Evolutionary conservation across 2,888 invertebrate species (phyloP).

Genomic region (Glaucopsyche alexis): DNA sequence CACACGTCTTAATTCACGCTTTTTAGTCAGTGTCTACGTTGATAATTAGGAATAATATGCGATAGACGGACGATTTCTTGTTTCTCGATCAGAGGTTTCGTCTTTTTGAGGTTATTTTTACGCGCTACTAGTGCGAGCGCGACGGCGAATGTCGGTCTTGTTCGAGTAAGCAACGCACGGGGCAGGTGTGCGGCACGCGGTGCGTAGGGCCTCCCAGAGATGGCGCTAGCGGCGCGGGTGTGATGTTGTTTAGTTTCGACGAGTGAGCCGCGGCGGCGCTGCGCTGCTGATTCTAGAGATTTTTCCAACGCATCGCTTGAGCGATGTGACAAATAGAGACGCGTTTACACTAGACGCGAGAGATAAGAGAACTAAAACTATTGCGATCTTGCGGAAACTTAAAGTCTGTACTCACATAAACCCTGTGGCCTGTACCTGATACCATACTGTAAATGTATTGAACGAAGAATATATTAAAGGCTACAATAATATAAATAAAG

Average conservation of each 20-base stretch:
- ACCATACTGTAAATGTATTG: too few species aligned
- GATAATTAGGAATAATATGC: slow-evolving; percentile 47
- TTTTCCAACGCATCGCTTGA: slow-evolving; percentile 74
- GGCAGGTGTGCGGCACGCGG: slow-evolving; percentile 59
- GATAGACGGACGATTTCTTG: slow-evolving; percentile 64
- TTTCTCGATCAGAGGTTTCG: slow-evolving; percentile 64
- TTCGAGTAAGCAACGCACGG: slow-evolving; percentile 40
- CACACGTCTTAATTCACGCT: slow-evolving; percentile 50
- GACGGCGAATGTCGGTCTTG: slow-evolving; percentile 59
- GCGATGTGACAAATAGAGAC: slow-evolving; percentile 59
- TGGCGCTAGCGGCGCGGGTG: slow-evolving; percentile 60
- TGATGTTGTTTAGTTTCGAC: slow-evolving; percentile 71
- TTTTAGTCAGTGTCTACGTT: slow-evolving; percentile 56
- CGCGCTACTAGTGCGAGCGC: slow-evolving; percentile 76
- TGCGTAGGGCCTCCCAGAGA: slow-evolving; percentile 55
- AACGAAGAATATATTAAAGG: too few species aligned
- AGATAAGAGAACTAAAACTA: background rate
- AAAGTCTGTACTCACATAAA: background rate
- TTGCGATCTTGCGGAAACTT: background rate
- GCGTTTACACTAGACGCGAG: slow-evolving; percentile 50
- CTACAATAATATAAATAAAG: too few species aligned
- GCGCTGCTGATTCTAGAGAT: slow-evolving; percentile 74
- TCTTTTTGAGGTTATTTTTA: slow-evolving; percentile 77
- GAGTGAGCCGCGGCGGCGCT: slow-evolving; percentile 73
- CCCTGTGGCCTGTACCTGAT: too few species aligned